Percentiles rank a stretch among this genome's conserved stretches.
Evolutionary conservation across 2,113 vertebrate genomes (phyloP).

Genomic region (Grammomys surdaster): DNA sequence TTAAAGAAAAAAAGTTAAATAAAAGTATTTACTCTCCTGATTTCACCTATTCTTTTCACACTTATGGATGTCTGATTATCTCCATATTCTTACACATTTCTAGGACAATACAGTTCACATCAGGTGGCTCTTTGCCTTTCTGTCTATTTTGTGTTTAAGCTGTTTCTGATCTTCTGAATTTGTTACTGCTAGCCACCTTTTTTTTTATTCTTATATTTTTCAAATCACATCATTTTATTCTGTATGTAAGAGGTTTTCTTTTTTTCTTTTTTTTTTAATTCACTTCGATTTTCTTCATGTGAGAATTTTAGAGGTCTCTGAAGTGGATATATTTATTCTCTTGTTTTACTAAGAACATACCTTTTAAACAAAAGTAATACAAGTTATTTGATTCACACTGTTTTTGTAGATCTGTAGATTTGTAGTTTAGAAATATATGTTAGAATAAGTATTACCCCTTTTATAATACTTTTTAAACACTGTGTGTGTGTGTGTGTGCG

Average conservation of each 20-base stretch:
- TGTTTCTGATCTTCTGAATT: slow-evolving; percentile 75
- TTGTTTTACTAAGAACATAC: neutral
- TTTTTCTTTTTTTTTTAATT: neutral
- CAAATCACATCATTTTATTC: slow-evolving; percentile 37
- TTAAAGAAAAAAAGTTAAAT: too few relatives aligned
- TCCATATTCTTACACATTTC: slow-evolving; percentile 25
- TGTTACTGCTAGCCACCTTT: slow-evolving; percentile 65
- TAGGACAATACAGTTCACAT: slow-evolving; percentile 58
- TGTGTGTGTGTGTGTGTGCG: neutral
- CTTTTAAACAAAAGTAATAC: neutral
- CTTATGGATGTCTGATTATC: neutral
- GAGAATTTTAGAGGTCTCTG: neutral
- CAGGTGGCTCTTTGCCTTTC: slow-evolving; percentile 60
- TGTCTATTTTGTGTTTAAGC: slow-evolving; percentile 63
- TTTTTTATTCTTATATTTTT: slow-evolving; percentile 57
- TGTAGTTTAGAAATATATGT: neutral
- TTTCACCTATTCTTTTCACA: neutral
- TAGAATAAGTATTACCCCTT: neutral
- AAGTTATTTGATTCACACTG: neutral
- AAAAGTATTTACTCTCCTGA: neutral
- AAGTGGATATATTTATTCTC: neutral
- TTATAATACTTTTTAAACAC: neutral
- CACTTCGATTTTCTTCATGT: neutral
- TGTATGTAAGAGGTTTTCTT: slow-evolving; percentile 37
- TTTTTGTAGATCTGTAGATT: neutral